A percentile compares a stretch with the other conserved stretches of the same genome.
Evolutionary conservation across 2,888 invertebrate genomes (phyloP).

Genomic region (Chloroclysta siterata): DNA sequence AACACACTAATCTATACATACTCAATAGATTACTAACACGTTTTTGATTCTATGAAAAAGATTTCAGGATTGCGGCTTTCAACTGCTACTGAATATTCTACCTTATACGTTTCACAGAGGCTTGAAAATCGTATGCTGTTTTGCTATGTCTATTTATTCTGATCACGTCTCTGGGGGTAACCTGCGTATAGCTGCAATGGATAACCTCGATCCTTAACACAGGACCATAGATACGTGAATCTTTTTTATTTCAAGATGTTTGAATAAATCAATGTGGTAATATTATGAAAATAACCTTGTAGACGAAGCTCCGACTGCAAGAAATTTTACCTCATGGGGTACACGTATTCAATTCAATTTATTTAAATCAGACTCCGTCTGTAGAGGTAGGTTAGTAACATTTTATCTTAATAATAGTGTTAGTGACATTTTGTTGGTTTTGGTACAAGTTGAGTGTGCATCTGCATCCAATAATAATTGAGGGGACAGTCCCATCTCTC

Average conservation of each 20-base stretch:
- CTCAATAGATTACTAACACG: constrained; percentile 21
- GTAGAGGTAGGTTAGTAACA: too few species aligned
- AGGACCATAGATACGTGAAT: constrained; percentile 28
- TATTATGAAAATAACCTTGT: constrained; percentile 6
- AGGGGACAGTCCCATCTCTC: too few species aligned
- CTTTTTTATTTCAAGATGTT: constrained; percentile 28
- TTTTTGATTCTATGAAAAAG: constrained; percentile 25
- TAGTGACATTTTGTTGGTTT: too few species aligned
- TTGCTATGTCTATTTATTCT: constrained; percentile 22
- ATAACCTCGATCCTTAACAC: constrained; percentile 40
- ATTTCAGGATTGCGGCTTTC: constrained; percentile 24
- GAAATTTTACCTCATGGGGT: too few species aligned
- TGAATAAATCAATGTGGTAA: constrained; percentile 25
- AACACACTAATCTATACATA: constrained; percentile 26
- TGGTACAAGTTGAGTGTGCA: too few species aligned
- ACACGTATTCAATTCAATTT: too few species aligned
- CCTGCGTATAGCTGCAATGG: constrained; percentile 38
- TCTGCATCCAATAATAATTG: too few species aligned
- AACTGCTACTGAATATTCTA: constrained; percentile 4
- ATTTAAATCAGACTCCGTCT: too few species aligned
- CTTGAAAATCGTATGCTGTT: constrained; percentile 9
- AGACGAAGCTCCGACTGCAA: too few species aligned
- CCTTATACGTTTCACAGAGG: constrained; percentile 3
- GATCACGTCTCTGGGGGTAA: constrained; percentile 30
- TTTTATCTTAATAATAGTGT: too few species aligned